phyloP scores from a whole-genome alignment of 2,113 vertebrate species.

The Stercorarius parasiticus region DNA sequence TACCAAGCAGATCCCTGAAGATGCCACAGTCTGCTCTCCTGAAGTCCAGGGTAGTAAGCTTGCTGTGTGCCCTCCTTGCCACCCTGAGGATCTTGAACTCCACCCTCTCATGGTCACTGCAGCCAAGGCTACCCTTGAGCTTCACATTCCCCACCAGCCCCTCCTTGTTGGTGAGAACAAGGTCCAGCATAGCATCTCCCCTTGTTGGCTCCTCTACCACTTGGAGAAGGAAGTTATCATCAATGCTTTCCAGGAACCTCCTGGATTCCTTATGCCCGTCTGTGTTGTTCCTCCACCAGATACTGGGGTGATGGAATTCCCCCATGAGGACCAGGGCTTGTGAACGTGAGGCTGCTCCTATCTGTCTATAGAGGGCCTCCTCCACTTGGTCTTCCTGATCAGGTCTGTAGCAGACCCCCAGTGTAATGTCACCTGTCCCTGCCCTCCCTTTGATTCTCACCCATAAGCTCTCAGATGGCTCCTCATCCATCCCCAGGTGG shows the following conservation, averaged over 20 bases:
- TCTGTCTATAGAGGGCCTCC: background rate
- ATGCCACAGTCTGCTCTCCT: background rate
- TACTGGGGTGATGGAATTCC: background rate
- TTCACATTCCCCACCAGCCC: background rate
- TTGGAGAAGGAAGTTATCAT: background rate
- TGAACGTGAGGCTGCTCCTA: background rate
- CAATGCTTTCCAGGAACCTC: background rate
- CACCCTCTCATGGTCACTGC: background rate
- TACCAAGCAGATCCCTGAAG: background rate
- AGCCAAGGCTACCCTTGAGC: background rate
- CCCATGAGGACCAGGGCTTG: background rate
- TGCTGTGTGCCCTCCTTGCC: background rate
- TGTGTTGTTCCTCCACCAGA: background rate
- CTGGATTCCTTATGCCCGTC: background rate
- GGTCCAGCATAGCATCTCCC: background rate
- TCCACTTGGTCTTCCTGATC: background rate
- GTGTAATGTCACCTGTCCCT: background rate
- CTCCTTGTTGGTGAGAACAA: background rate
- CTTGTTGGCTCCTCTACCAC: background rate
- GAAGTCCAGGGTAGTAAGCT: background rate
- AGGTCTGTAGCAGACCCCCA: background rate
- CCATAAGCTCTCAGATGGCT: background rate
- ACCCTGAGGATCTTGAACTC: background rate
- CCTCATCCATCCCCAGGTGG: background rate
- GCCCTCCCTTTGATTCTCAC: background rate